Percentiles rank a stretch among this genome's conserved stretches.
These are phyloP conservation scores for Syngnathus floridae DNA, from an alignment of 2,113 vertebrate genomes.

Conservation along the genomic window DNA sequence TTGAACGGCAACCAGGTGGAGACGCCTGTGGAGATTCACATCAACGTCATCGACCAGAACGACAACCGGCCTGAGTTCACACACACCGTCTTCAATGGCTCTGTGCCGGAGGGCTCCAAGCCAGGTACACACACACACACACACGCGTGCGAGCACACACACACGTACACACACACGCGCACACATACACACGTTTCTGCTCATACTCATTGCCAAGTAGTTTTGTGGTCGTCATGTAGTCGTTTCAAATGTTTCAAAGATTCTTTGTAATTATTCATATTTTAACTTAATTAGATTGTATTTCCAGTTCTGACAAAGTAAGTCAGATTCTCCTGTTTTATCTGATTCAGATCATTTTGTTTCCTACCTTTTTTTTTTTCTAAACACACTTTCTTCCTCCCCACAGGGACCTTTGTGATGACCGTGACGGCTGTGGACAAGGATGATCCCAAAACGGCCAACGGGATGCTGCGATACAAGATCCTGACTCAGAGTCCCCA, in stretches of 20 bases:
- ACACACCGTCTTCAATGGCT: conserved; percentile 89
- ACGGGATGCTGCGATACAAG: conserved; percentile 93
- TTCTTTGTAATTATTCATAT: no score
- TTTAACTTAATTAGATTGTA: no score
- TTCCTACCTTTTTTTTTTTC: no score
- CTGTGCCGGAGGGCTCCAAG: conserved; percentile 90
- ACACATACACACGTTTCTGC: not conserved
- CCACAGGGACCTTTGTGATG: conserved; percentile 90
- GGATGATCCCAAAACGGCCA: conserved; percentile 86
- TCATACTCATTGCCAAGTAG: no score
- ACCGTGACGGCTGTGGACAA: conserved; percentile 90
- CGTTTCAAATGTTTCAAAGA: no score
- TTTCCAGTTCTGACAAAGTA: no score
- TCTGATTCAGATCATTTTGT: not conserved
- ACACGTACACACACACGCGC: conserved; percentile 5
- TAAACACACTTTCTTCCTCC: not conserved
- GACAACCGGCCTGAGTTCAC: conserved; percentile 95
- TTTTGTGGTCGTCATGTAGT: no score
- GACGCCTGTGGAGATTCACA: conserved; percentile 95
- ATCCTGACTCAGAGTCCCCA: conserved; percentile 91
- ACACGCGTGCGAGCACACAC: no score
- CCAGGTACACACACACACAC: conserved; percentile 73
- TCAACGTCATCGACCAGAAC: conserved; percentile 97
- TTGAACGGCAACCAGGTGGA: conserved; percentile 97
- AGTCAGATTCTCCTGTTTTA: no score